Conservation (phyloP, 37 sponge, comb jelly and placozoan species). For the Haliclona indistincta region DNA sequence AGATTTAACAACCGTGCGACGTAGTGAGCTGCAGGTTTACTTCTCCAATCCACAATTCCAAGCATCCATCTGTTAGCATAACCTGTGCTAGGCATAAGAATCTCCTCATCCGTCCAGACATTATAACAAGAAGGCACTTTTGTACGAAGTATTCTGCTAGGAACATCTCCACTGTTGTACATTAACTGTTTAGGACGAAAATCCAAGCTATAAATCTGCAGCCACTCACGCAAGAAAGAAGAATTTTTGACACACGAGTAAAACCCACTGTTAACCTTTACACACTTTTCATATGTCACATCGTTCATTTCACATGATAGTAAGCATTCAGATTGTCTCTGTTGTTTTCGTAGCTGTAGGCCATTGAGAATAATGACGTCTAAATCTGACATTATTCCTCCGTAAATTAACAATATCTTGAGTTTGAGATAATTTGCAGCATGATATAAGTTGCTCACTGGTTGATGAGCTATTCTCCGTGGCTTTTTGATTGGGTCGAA, state of each 20-base stretch:
- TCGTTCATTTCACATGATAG: background rate
- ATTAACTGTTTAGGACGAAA: background rate
- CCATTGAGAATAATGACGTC: slow-evolving; percentile 1
- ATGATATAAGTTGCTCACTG: background rate
- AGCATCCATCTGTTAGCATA: no score
- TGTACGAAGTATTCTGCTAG: no score
- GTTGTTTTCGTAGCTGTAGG: background rate
- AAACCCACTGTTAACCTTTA: background rate
- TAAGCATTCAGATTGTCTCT: slow-evolving; percentile 1
- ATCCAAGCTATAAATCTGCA: background rate
- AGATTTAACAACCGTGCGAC: no score
- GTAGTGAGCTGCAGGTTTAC: no score
- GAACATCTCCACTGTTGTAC: background rate
- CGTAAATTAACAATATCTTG: background rate
- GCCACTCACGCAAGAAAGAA: background rate
- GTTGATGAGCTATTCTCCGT: background rate
- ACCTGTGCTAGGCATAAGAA: no score
- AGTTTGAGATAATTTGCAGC: background rate
- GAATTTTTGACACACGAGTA: slow-evolving; percentile 1
- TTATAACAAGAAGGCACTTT: no score
- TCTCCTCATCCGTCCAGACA: no score
- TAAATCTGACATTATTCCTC: background rate
- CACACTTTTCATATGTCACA: no score
- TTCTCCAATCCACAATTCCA: no score
- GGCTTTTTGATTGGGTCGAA: no score